These are phyloP conservation scores for Marisa cornuarietis DNA, from an alignment of 1,140 invertebrate genomes.

Conservation along the genomic window DNA sequence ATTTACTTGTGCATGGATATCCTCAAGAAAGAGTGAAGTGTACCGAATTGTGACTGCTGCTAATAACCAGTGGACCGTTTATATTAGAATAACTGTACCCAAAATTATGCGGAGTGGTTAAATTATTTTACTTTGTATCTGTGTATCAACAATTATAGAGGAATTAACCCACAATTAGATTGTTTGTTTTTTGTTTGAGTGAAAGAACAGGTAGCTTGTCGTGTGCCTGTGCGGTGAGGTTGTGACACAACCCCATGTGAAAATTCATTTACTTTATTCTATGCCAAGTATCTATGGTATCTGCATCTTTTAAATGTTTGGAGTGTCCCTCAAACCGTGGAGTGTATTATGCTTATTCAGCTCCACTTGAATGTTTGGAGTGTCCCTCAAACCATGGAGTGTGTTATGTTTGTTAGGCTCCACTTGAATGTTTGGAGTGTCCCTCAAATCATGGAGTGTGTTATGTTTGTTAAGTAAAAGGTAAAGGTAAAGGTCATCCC, in stretches of 20 bases:
- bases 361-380: neutral
- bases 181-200: too few relatives aligned
- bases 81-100: neutral
- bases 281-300: neutral
- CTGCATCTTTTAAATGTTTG: neutral
- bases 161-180: neutral
- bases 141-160: constrained; percentile 1
- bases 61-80: neutral
- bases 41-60: neutral
- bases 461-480: too few relatives aligned
- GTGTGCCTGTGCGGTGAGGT: neutral
- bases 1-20: neutral
- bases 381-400: neutral
- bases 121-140: neutral
- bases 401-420: neutral
- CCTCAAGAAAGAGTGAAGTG: neutral
- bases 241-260: neutral
- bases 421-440: neutral
- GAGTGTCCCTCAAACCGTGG: neutral
- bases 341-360: neutral
- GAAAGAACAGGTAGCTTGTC: too few relatives aligned
- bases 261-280: neutral
- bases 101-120: neutral
- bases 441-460: neutral
- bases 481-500: too few relatives aligned